Base-by-base conservation (phyloP, 2,797 vertebrate species). In the Enteromius radiatus region DNA sequence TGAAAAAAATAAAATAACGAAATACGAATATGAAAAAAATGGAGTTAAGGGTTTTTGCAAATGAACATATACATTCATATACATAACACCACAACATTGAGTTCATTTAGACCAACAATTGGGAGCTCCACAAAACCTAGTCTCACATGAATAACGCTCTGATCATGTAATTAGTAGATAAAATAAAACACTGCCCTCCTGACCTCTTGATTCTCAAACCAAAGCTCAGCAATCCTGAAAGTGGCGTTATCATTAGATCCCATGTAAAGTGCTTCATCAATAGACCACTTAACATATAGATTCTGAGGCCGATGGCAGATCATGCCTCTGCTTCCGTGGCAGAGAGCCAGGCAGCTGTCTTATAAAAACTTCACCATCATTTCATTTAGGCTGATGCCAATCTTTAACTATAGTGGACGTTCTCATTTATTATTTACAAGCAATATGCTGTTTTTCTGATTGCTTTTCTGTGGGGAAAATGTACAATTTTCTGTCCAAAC, bases 191-290 rank as follows among this genome's bases (percentile, higher is more conserved):
- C 49, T 12, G 9, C 19, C 41, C 80, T 7, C 33, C 23, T 54
- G 33, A 26, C 23, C 59, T 75, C 7, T 68, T 45, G 26, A 12
- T 64, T 77, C 11, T 31, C 3, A 43, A 49, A 36, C 36, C 45
- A 67, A 28, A 28, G 70, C 69, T 41, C 33, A 68, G 83, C 73
- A 68, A 84, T 76, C 38, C 15, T 31, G 8, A 54, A 73, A 65
- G 61, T 59, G 69, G 52, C 78, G 28, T 49, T 47, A 68, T 67
- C 31, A 38, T 73, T 69, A 81, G 70, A 75, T 84, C 59, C 54
- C 26, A 80, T 61, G 61, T 61, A 56, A 75, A 80, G 56, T 63
- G 41, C 33, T 76, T 84, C 14, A 76, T 84, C 83, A 84, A 84
- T 76, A 75, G 14, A 67, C 73, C 38, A 68, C 63, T 80, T 75